These are phyloP conservation scores for Apotomis capreana DNA, from an alignment of 2,888 invertebrate genomes.

Conservation along the genomic window DNA sequence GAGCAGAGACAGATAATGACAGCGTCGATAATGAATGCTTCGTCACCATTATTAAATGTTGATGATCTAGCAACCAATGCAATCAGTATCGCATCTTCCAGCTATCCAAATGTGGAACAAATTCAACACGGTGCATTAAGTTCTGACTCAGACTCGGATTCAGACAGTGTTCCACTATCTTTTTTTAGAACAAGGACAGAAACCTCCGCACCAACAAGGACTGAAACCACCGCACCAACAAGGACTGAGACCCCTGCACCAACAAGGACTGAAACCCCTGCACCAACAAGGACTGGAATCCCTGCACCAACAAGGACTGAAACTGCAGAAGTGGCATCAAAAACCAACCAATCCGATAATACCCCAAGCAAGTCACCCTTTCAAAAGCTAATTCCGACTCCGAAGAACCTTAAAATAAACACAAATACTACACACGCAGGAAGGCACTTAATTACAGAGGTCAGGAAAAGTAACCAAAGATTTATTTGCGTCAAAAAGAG, in stretches of 20 bases:
- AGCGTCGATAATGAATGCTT: neutral
- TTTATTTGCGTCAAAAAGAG: slow-evolving; percentile 35
- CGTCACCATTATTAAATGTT: neutral
- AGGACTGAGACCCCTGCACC: no score
- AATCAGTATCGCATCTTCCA: neutral
- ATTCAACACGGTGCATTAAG: slow-evolving; percentile 2
- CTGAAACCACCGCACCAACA: slow-evolving; percentile 7
- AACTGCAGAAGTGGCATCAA: slow-evolving; percentile 22
- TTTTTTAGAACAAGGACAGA: slow-evolving; percentile 2
- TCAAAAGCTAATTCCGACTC: slow-evolving; percentile 37
- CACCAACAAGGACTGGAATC: no score
- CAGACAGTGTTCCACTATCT: slow-evolving; percentile 6
- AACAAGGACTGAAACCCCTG: no score
- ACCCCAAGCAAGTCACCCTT: slow-evolving; percentile 30
- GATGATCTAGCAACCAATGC: slow-evolving; percentile 4
- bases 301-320: neutral
- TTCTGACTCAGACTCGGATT: slow-evolving; percentile 6
- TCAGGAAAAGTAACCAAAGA: slow-evolving; percentile 40
- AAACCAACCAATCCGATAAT: neutral
- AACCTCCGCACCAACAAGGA: neutral
- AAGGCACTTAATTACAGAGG: slow-evolving; percentile 41
- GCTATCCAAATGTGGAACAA: slow-evolving; percentile 2
- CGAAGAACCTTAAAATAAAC: slow-evolving; percentile 34
- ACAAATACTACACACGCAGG: slow-evolving; percentile 31
- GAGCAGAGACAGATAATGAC: slow-evolving; percentile 5